Conservation (phyloP, 2,888 invertebrate genomes). For the Trichogramma evanescens region DNA sequence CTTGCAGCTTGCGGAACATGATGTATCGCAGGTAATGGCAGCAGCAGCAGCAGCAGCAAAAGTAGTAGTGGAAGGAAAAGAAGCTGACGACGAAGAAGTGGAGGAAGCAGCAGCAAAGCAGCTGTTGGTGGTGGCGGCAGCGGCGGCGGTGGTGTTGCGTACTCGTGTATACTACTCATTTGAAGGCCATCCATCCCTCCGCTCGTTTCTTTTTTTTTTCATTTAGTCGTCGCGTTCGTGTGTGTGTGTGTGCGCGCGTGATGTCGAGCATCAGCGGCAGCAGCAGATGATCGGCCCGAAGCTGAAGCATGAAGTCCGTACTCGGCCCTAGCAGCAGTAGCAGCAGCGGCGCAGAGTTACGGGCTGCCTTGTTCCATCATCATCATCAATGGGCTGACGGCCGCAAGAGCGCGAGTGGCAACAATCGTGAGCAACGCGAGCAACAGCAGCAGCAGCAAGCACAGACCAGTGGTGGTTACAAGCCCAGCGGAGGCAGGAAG, state of each 20-base stretch:
- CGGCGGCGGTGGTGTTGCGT: background rate
- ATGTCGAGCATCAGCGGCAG: too few species aligned
- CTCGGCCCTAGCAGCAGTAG: background rate
- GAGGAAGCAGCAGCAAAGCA: background rate
- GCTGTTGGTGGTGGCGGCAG: background rate
- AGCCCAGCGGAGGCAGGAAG: too few species aligned
- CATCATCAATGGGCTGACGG: background rate
- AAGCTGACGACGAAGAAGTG: background rate
- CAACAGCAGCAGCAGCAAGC: background rate
- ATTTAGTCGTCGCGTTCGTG: too few species aligned
- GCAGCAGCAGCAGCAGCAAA: conserved; percentile 1
- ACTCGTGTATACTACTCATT: background rate
- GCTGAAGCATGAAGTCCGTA: background rate
- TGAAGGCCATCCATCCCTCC: too few species aligned
- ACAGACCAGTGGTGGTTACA: too few species aligned
- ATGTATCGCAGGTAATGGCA: background rate
- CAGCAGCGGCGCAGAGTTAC: background rate
- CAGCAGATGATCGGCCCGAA: too few species aligned
- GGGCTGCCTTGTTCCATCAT: background rate
- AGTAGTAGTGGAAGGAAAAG: background rate
- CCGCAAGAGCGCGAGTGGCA: background rate
- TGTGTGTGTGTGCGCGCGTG: too few species aligned
- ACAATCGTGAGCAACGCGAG: background rate
- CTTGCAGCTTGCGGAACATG: background rate
- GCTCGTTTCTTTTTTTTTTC: too few species aligned